Evolutionary conservation across 2,888 invertebrate species (phyloP).

Genomic region (Trichopoda pennipes): DNA sequence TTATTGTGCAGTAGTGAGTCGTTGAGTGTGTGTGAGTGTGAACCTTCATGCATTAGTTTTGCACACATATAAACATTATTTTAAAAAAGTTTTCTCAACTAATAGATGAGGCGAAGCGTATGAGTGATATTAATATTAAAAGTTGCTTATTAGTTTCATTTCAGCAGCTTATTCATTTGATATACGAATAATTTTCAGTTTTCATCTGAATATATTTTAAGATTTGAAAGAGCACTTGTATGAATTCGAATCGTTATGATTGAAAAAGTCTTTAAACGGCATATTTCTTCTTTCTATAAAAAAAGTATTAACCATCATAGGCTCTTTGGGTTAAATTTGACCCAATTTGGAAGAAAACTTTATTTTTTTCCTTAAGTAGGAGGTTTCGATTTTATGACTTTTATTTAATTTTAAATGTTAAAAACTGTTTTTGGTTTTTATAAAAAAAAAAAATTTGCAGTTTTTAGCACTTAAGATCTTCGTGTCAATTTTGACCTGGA

Average conservation of each 20-base stretch:
- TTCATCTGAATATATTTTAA: not conserved
- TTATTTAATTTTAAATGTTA: too few relatives aligned
- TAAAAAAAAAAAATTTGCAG: too few relatives aligned
- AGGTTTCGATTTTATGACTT: too few relatives aligned
- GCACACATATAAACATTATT: conserved; percentile 5
- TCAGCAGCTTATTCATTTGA: conserved; percentile 7
- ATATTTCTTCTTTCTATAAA: too few relatives aligned
- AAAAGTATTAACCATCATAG: too few relatives aligned
- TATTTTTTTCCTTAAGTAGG: too few relatives aligned
- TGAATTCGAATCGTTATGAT: not conserved
- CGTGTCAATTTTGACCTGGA: too few relatives aligned
- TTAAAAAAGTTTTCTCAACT: conserved; percentile 20
- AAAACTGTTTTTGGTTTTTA: too few relatives aligned
- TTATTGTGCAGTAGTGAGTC: conserved; percentile 4
- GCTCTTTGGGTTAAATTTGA: too few relatives aligned
- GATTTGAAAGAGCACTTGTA: not conserved
- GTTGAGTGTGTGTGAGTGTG: not conserved
- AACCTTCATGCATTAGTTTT: conserved; percentile 14
- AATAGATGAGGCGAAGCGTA: conserved; percentile 35
- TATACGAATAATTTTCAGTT: not conserved
- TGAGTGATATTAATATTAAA: conserved; percentile 63
- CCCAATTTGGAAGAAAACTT: too few relatives aligned
- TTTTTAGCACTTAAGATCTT: too few relatives aligned
- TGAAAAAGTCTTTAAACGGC: too few relatives aligned
- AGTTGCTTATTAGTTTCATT: conserved; percentile 35